Evolutionary conservation across 2,113 vertebrate genomes (phyloP).

Genomic region (Trinectes maculatus): DNA sequence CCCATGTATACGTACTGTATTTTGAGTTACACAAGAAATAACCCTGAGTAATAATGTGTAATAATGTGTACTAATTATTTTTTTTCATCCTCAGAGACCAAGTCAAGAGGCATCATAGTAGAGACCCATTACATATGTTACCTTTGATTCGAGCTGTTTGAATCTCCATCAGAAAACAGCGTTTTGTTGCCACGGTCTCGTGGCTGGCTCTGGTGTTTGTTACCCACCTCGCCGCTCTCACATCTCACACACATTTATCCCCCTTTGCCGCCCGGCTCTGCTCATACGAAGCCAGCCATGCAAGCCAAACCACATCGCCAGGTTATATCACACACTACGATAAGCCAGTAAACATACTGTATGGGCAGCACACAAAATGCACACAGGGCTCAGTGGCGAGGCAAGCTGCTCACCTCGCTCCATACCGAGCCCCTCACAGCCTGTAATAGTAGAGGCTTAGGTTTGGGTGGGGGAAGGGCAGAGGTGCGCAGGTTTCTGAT

Average conservation of each 20-base stretch:
- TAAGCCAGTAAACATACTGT: conserved; percentile 59
- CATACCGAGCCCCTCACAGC: conserved; percentile 76
- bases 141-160: conserved; percentile 16
- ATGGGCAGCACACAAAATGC: conserved; percentile 51
- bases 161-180: conserved; percentile 17
- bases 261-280: conserved; percentile 30
- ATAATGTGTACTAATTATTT: conserved; percentile 36
- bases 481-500: conserved; percentile 84
- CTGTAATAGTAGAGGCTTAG: conserved; percentile 81
- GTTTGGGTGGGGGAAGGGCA: conserved; percentile 82
- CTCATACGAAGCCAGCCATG: conserved; percentile 48
- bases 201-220: conserved; percentile 13
- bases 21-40: conserved; percentile 48
- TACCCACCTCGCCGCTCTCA: conserved; percentile 28
- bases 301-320: conserved; percentile 65
- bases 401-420: conserved; percentile 78
- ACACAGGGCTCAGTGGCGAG: conserved; percentile 63
- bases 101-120: conserved; percentile 21
- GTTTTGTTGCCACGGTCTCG: conserved; percentile 6
- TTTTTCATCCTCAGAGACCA: conserved; percentile 32
- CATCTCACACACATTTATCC: conserved; percentile 25
- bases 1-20: conserved; percentile 62
- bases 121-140: conserved; percentile 13
- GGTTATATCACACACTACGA: conserved; percentile 64
- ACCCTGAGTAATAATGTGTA: conserved; percentile 26